These are phyloP conservation scores for Metacarcinus magister DNA, from an alignment of 2,888 invertebrate species.

Conservation along the genomic window DNA sequence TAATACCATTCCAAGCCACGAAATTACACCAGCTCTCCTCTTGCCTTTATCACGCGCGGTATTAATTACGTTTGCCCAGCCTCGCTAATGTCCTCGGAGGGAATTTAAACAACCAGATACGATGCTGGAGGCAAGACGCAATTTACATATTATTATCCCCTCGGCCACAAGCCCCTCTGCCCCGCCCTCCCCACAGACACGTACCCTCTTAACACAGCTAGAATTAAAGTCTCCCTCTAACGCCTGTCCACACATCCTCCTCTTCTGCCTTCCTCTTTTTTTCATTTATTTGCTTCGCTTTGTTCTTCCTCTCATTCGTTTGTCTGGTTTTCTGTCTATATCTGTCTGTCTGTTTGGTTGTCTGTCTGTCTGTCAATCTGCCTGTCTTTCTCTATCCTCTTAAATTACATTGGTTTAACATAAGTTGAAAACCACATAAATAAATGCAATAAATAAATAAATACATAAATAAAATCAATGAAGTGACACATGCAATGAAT, in stretches of 20 bases:
- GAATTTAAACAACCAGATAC: constrained; percentile 41
- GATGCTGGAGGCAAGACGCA: constrained; percentile 41
- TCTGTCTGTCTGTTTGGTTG: background rate
- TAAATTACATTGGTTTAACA: no score
- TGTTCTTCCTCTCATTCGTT: background rate
- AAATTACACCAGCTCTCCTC: constrained; percentile 28
- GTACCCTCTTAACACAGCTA: constrained; percentile 10
- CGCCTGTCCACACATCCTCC: background rate
- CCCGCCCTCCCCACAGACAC: constrained; percentile 8
- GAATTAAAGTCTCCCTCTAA: constrained; percentile 34
- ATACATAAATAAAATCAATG: no score
- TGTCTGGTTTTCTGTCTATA: background rate
- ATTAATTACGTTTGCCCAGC: constrained; percentile 41
- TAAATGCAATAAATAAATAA: no score
- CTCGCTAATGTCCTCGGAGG: constrained; percentile 7
- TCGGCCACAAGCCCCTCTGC: constrained; percentile 20
- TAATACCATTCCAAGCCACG: background rate
- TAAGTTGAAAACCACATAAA: no score
- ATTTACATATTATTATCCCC: constrained; percentile 45
- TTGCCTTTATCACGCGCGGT: constrained; percentile 33
- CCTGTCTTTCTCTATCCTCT: background rate
- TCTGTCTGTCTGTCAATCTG: background rate
- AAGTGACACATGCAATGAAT: no score
- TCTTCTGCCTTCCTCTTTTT: background rate
- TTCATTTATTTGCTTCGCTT: background rate